phyloP scores from a whole-genome alignment of 2,797 vertebrate genomes.

The Jordanella pulchra region DNA sequence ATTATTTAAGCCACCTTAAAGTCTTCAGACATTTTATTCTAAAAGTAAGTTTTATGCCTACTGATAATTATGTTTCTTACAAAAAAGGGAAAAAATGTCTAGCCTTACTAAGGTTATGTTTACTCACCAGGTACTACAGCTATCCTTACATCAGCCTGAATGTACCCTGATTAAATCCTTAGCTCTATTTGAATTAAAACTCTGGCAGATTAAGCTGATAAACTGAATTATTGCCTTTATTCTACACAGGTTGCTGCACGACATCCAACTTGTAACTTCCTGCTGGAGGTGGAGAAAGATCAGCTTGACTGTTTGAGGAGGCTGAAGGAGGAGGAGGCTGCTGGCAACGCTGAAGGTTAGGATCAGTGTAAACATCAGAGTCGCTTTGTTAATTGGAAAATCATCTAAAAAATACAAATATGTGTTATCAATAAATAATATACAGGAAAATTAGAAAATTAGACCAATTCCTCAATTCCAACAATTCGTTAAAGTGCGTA shows the following conservation, averaged over 20 bases:
- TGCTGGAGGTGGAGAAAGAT: constrained; percentile 70
- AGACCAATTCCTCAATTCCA: background rate
- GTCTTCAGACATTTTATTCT: too few relatives aligned
- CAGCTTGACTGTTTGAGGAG: constrained; percentile 55
- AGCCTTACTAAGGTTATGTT: background rate
- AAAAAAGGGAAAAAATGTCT: background rate
- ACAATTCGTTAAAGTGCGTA: background rate
- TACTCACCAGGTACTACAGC: background rate
- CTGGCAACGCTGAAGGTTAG: constrained; percentile 46
- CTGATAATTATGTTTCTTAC: background rate
- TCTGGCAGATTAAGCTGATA: background rate
- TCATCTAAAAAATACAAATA: too few relatives aligned
- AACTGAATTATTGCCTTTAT: background rate
- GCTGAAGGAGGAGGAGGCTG: constrained; percentile 50
- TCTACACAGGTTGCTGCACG: constrained; percentile 51
- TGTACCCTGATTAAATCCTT: background rate
- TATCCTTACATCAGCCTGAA: background rate
- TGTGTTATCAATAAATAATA: too few relatives aligned
- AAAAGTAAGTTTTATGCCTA: too few relatives aligned
- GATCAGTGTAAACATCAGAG: background rate
- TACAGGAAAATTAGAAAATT: too few relatives aligned
- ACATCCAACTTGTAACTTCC: constrained; percentile 73
- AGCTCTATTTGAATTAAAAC: background rate
- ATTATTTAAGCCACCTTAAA: too few relatives aligned
- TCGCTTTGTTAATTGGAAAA: too few relatives aligned